Percentiles rank a stretch among this genome's conserved stretches.
phyloP scores from a whole-genome alignment of 2,113 vertebrate species.

The Crotalus helleri region DNA sequence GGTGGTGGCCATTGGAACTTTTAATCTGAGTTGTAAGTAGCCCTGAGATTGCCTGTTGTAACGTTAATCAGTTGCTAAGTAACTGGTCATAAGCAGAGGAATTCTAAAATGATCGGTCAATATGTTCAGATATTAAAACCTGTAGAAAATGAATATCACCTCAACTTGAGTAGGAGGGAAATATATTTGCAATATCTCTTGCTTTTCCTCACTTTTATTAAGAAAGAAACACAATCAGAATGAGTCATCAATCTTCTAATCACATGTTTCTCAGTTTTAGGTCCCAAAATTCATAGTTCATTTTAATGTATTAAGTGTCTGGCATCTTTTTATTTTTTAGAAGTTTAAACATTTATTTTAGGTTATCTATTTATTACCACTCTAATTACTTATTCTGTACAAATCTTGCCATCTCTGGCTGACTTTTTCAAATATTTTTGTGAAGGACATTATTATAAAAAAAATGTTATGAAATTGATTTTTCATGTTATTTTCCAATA shows the following conservation, averaged over 20 bases:
- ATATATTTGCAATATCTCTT: not conserved
- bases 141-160: not conserved
- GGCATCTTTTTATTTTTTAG: not conserved
- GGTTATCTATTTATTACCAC: not conserved
- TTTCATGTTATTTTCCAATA: not conserved
- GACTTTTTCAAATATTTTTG: not conserved
- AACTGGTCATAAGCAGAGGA: too few species aligned
- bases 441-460: not conserved
- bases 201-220: not conserved
- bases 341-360: not conserved
- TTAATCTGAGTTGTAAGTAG: too few species aligned
- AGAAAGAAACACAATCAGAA: not conserved
- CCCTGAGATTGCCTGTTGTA: too few species aligned
- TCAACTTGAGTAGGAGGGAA: not conserved
- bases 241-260: not conserved
- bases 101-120: slow-evolving; percentile 10
- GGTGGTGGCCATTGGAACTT: too few species aligned
- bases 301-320: not conserved
- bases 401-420: not conserved
- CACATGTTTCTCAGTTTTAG: not conserved
- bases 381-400: not conserved
- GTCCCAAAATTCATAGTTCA: not conserved
- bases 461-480: not conserved
- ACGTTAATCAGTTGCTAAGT: too few species aligned
- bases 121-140: not conserved